A percentile compares a stretch with the other conserved stretches of the same genome.
Conservation (phyloP, 30 jellyfish, hydroid and myxozoan species). For the Pseudorhiza aurosa region DNA sequence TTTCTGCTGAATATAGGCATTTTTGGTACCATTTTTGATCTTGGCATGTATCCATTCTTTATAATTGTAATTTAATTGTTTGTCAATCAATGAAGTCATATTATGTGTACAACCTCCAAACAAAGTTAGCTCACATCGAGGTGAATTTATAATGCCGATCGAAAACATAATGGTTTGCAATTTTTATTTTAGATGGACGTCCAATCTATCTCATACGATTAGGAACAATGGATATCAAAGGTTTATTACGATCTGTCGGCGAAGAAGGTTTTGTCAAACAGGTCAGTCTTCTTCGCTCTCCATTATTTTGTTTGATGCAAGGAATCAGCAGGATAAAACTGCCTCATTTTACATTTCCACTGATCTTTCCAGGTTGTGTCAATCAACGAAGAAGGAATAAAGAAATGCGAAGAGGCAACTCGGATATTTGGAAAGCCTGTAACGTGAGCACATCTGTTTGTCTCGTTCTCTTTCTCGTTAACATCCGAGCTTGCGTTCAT, state of each 20-base stretch:
- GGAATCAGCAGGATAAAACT: not conserved
- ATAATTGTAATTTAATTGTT: too few relatives aligned
- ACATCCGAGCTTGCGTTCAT: too few relatives aligned
- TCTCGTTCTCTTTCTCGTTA: too few relatives aligned
- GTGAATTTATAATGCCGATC: too few relatives aligned
- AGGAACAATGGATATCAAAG: slow-evolving; percentile 99
- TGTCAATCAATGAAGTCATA: too few relatives aligned
- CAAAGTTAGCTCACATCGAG: too few relatives aligned
- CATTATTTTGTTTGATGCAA: not conserved
- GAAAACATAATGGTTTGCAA: too few relatives aligned
- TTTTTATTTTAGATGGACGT: slow-evolving; percentile 83
- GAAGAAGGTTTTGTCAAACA: slow-evolving; percentile 97
- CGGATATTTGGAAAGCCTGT: slow-evolving; percentile 88
- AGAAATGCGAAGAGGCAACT: slow-evolving; percentile 94
- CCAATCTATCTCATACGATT: slow-evolving; percentile 95
- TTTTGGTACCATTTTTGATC: too few relatives aligned
- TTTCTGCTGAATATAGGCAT: too few relatives aligned
- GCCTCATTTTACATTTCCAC: too few relatives aligned
- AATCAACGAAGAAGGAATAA: slow-evolving; percentile 96
- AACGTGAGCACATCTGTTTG: slow-evolving; percentile 64
- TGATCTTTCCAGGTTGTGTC: slow-evolving; percentile 93
- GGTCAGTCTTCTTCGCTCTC: slow-evolving; percentile 36
- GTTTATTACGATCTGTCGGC: slow-evolving; percentile 93
- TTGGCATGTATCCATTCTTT: too few relatives aligned
- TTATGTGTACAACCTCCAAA: too few relatives aligned